Evolutionary conservation across 2,113 vertebrate species (phyloP).

Genomic region (Albula glossodonta): DNA sequence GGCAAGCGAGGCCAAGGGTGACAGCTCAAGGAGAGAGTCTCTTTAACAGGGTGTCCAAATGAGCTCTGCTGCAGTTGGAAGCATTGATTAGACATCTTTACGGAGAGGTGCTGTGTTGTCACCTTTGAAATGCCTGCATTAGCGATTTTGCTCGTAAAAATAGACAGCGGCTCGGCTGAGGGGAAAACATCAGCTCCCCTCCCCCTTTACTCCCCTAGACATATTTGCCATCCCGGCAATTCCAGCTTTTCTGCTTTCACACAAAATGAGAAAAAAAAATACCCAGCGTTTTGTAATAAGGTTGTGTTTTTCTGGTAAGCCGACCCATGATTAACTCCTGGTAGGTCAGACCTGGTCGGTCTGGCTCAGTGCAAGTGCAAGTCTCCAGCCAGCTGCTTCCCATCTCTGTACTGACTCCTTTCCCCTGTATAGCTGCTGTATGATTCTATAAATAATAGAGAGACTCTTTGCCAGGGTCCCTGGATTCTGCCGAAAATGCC

Average conservation of each 20-base stretch:
- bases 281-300: background rate
- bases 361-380: background rate
- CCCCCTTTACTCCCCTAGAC: background rate
- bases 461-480: background rate
- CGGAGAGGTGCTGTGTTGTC: background rate
- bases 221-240: background rate
- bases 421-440: background rate
- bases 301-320: background rate
- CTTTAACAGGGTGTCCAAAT: background rate
- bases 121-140: background rate
- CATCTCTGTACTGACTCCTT: background rate
- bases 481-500: background rate
- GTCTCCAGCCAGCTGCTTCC: background rate
- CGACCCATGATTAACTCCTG: background rate
- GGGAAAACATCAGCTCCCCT: background rate
- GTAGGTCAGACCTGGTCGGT: background rate
- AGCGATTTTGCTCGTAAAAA: background rate
- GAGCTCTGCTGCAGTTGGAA: background rate
- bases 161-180: background rate
- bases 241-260: background rate
- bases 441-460: constrained; percentile 13
- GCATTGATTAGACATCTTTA: background rate
- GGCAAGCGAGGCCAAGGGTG: background rate
- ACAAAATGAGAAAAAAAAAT: background rate
- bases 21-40: background rate